These are phyloP conservation scores for Epizoanthus scotinus DNA, from an alignment of 92 coral and sea anemone species.

Conservation along the genomic window DNA sequence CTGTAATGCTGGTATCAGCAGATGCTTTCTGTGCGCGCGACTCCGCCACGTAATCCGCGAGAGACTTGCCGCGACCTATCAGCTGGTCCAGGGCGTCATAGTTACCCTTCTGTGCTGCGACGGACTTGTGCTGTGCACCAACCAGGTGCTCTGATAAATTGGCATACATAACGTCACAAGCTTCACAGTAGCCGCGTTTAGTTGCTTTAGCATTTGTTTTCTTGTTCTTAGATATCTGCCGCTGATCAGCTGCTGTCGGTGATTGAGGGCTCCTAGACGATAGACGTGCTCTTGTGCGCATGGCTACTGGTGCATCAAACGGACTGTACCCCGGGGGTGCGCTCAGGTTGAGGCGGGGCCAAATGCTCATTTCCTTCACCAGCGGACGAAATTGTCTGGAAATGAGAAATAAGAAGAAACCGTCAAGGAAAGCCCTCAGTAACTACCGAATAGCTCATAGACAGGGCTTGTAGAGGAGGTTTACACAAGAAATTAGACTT, in stretches of 20 bases:
- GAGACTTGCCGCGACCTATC: conserved; percentile 60
- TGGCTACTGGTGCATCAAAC: conserved; percentile 70
- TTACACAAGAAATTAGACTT: too few species aligned
- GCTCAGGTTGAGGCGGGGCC: conserved; percentile 83
- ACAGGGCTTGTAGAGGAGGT: too few species aligned
- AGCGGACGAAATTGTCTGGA: conserved; percentile 78
- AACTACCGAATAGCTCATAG: too few species aligned
- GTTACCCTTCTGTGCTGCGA: conserved; percentile 55
- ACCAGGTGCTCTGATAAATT: conserved; percentile 53
- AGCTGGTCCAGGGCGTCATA: conserved; percentile 69
- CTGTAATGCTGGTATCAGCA: not conserved
- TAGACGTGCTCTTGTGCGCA: conserved; percentile 56
- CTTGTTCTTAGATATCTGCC: conserved; percentile 1
- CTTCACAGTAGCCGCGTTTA: conserved; percentile 85
- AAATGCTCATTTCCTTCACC: conserved; percentile 64
- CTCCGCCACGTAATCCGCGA: conserved; percentile 60
- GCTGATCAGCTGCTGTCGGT: conserved; percentile 27
- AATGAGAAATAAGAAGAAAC: not conserved
- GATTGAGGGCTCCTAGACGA: conserved; percentile 56
- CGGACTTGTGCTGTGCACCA: conserved; percentile 55
- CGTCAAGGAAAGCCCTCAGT: not conserved
- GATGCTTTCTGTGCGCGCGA: not conserved
- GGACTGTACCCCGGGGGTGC: conserved; percentile 76
- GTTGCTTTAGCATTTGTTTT: conserved; percentile 26
- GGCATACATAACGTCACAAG: conserved; percentile 64